Conservation (phyloP, 2,113 vertebrate genomes). For the Microcebus ravelobensis region DNA sequence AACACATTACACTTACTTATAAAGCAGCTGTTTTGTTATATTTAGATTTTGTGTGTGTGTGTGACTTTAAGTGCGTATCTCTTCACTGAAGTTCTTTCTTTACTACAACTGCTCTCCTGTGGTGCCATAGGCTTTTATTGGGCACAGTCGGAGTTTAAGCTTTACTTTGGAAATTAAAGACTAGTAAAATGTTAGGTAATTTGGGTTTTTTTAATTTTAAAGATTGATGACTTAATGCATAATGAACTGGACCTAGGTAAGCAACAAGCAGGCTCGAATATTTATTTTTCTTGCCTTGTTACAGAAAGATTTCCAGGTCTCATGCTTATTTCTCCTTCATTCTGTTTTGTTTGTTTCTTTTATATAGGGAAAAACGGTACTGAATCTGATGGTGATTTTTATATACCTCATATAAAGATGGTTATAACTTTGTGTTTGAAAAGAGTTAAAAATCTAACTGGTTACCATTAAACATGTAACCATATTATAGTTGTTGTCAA, state of each 20-base stretch:
- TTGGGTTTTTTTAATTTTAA: slow-evolving; percentile 9
- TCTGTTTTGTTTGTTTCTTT: not conserved
- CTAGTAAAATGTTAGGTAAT: not conserved
- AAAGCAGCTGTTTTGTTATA: not conserved
- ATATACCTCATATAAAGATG: not conserved
- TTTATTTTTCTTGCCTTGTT: not conserved
- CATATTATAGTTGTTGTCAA: not conserved
- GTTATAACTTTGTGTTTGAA: not conserved
- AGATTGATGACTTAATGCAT: not conserved
- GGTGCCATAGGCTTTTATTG: not conserved
- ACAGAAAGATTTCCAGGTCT: not conserved
- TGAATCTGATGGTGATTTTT: slow-evolving; percentile 28
- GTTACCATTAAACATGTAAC: slow-evolving; percentile 18
- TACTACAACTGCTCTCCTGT: not conserved
- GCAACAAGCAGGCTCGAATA: not conserved
- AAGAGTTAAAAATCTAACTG: slow-evolving; percentile 14
- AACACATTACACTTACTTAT: not conserved
- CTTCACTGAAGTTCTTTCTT: not conserved
- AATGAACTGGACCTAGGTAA: not conserved
- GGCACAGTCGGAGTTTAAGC: not conserved
- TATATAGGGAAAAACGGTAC: not conserved
- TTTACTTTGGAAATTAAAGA: slow-evolving; percentile 18
- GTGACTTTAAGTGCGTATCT: not conserved
- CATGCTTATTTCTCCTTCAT: not conserved
- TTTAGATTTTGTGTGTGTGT: slow-evolving; percentile 20